Conservation (phyloP, 2,113 vertebrate species). For the Theropithecus gelada region DNA sequence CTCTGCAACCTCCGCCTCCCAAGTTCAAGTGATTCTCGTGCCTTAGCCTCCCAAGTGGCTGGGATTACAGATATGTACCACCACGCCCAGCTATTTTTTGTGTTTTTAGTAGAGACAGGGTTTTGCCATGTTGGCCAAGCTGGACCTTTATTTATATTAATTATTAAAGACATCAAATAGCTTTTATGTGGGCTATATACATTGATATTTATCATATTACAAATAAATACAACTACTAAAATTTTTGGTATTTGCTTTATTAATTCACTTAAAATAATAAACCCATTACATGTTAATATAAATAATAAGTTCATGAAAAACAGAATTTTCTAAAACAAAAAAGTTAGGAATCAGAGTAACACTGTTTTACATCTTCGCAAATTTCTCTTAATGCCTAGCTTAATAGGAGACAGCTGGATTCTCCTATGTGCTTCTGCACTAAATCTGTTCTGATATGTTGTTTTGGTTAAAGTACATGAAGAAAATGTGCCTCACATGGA, state of each 20-base stretch:
- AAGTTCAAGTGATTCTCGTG: too few species aligned
- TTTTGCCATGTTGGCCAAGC: too few species aligned
- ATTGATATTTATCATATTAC: not conserved
- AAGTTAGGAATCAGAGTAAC: not conserved
- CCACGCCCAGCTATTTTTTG: too few species aligned
- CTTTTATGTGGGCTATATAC: not conserved
- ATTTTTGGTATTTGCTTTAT: not conserved
- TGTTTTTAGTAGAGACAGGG: too few species aligned
- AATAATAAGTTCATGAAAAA: constrained; percentile 1
- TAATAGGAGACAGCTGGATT: not conserved
- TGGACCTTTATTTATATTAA: not conserved
- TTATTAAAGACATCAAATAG: constrained; percentile 2
- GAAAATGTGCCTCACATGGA: not conserved
- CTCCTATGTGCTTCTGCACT: not conserved
- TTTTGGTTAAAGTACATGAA: constrained; percentile 19
- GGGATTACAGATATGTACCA: too few species aligned
- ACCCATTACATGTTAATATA: not conserved
- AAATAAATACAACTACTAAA: constrained; percentile 15
- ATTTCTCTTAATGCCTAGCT: constrained; percentile 17
- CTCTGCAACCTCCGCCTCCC: too few species aligned
- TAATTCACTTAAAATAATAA: constrained; percentile 46
- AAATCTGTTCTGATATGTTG: not conserved
- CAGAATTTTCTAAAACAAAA: constrained; percentile 36
- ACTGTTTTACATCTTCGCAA: constrained; percentile 18
- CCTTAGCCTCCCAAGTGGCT: too few species aligned